A percentile compares a stretch with the other conserved stretches of the same genome.
These are phyloP conservation scores for Rutilus rutilus DNA, from an alignment of 2,113 vertebrate species.

Conservation along the genomic window DNA sequence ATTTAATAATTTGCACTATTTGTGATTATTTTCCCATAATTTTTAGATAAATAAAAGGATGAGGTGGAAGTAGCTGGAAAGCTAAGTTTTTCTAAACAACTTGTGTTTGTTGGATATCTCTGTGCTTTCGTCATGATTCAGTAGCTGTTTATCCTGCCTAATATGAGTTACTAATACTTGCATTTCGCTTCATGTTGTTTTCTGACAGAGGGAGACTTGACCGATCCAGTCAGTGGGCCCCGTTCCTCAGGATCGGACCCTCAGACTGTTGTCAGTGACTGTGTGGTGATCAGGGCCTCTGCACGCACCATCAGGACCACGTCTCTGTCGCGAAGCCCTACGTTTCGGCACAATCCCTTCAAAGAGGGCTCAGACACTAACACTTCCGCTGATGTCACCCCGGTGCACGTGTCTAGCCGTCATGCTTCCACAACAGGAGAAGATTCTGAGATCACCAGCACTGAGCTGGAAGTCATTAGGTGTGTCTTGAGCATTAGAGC, in stretches of 20 bases:
- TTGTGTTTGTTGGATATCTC: conserved; percentile 22
- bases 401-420: conserved; percentile 76
- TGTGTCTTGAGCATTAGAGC: conserved; percentile 59
- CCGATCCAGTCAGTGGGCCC: conserved; percentile 87
- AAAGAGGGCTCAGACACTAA: conserved; percentile 80
- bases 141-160: not conserved
- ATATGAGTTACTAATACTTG: not conserved
- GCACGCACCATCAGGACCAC: conserved; percentile 8
- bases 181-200: not conserved
- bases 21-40: not conserved
- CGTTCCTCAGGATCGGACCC: conserved; percentile 82
- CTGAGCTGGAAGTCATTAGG: conserved; percentile 95
- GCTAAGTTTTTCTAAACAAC: conserved; percentile 34
- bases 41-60: not conserved
- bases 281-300: conserved; percentile 58
- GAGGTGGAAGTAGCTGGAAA: conserved; percentile 9
- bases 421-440: conserved; percentile 66
- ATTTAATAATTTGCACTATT: not conserved
- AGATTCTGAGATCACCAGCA: conserved; percentile 69
- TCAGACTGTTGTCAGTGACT: conserved; percentile 75
- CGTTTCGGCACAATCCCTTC: conserved; percentile 90
- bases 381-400: conserved; percentile 86
- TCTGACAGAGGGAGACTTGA: conserved; percentile 89
- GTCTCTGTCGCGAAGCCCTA: conserved; percentile 79
- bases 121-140: not conserved